Evolutionary conservation across 2,888 invertebrate species (phyloP).

Genomic region (Drosophila borealis): DNA sequence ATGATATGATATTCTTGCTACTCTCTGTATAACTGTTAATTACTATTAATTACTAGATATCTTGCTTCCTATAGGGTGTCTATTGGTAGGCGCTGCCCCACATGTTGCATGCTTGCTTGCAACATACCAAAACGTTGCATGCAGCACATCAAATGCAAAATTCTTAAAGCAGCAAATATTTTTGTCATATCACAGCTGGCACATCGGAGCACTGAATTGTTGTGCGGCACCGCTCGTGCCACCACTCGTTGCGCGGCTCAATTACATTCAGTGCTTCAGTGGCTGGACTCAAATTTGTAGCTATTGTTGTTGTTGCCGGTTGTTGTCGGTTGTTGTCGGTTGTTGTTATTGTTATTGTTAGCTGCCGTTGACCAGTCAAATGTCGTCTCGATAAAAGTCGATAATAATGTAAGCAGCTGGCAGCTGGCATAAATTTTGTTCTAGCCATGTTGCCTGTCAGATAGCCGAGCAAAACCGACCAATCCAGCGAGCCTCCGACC

Average conservation of each 20-base stretch:
- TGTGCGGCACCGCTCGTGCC: conserved; percentile 32
- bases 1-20: too few species aligned
- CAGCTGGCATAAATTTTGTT: conserved; percentile 74
- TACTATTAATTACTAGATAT: too few species aligned
- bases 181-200: conserved; percentile 32
- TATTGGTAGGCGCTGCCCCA: too few species aligned
- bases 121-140: conserved; percentile 20
- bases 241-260: conserved; percentile 29
- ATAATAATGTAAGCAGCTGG: conserved; percentile 68
- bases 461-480: conserved; percentile 17
- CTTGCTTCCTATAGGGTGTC: too few species aligned
- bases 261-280: conserved; percentile 39
- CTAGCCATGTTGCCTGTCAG: conserved; percentile 66
- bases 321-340: background rate
- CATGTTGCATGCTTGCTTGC: background rate
- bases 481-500: conserved; percentile 10
- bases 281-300: conserved; percentile 33
- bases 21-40: too few species aligned
- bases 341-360: conserved; percentile 9
- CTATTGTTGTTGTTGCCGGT: conserved; percentile 5
- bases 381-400: conserved; percentile 74
- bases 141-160: conserved; percentile 36
- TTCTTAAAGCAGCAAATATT: conserved; percentile 28
- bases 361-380: conserved; percentile 65
- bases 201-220: conserved; percentile 24